Evolutionary conservation across 2,797 vertebrate genomes (phyloP).

Genomic region (Remorina albescens): DNA sequence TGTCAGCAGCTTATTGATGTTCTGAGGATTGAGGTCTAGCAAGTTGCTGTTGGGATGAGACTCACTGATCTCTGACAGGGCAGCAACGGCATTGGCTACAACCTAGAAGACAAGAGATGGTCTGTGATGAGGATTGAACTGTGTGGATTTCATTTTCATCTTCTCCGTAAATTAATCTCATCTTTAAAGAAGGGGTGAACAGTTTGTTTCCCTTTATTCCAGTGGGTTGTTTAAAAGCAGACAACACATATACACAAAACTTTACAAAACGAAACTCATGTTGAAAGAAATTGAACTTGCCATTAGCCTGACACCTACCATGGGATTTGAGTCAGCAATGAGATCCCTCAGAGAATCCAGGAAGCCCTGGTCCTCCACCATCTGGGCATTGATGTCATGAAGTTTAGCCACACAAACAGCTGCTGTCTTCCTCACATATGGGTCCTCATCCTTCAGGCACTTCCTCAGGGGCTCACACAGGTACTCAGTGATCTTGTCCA

Average conservation of each 20-base stretch:
- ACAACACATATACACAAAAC: background rate
- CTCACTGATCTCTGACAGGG: conserved; percentile 96
- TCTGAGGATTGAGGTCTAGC: conserved; percentile 96
- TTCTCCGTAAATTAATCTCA: background rate
- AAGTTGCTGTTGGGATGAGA: conserved; percentile 98
- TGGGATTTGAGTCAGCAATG: conserved; percentile 98
- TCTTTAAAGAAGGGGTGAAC: too few species aligned
- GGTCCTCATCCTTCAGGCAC: conserved; percentile 98
- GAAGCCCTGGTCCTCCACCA: conserved; percentile 99
- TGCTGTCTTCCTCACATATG: conserved; percentile 97
- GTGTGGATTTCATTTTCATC: background rate
- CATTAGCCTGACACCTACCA: conserved; percentile 83
- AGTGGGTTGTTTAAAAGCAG: background rate
- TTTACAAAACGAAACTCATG: background rate
- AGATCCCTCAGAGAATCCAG: conserved; percentile 96
- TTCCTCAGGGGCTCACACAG: conserved; percentile 97
- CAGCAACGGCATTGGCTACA: conserved; percentile 96
- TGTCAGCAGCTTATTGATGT: conserved; percentile 97
- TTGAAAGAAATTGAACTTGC: background rate
- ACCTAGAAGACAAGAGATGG: conserved; percentile 81
- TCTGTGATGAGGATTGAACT: background rate
- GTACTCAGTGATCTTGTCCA: conserved; percentile 99
- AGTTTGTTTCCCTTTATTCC: background rate
- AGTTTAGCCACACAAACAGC: conserved; percentile 98
- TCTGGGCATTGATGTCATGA: conserved; percentile 98